Evolutionary conservation across 2,888 invertebrate species (phyloP), one percentile per base, ranked within the genome.

Genomic region (Drosophila barbarae): DNA sequence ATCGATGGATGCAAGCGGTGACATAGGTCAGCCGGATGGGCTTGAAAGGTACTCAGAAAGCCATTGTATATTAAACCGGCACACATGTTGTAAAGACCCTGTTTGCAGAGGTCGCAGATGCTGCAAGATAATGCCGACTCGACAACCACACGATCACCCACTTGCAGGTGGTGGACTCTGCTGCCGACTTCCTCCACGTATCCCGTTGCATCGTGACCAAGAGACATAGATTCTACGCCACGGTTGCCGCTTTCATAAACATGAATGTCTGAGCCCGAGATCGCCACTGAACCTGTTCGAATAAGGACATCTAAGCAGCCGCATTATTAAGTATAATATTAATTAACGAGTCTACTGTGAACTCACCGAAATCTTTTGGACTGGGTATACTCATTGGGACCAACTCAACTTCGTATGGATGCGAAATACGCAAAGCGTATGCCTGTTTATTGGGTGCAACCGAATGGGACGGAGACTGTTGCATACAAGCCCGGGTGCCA

Each of bases 121-220:
- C 96, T 92, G 87, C 98, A 98, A 5, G 95, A 93, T 51, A 96
- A 93, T 2, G 97, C 98, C 0, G 98, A 97, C 90, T 98, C 98
- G 71, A 98, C 93, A 1, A 96, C 97, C 7, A 98, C 97, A 73
- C 96, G 92, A 90, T 98, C 98, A 3, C 97, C 97, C 87, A 91
- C 89, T 90, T 94, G 91, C 5, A 95, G 88, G 86, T 92, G 89
- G 72, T 90, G 93, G 1, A 95, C 94, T 12, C 79, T 71, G 21
- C 89, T 91, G 13, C 95, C 95, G n/a, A 86, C 64, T 91, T 95
- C 92, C 7, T 92, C 92, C 0, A 96, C 94, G 28, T 93, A 92
- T 8, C 95, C 96, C 0, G 95, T 92, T 0, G 97, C 94, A 90
- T 98, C 98, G 86, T 99, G 98, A 0, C 98, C 98, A 84, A 98